Base-by-base conservation (phyloP, 1,140 invertebrate species). In the Musca domestica region DNA sequence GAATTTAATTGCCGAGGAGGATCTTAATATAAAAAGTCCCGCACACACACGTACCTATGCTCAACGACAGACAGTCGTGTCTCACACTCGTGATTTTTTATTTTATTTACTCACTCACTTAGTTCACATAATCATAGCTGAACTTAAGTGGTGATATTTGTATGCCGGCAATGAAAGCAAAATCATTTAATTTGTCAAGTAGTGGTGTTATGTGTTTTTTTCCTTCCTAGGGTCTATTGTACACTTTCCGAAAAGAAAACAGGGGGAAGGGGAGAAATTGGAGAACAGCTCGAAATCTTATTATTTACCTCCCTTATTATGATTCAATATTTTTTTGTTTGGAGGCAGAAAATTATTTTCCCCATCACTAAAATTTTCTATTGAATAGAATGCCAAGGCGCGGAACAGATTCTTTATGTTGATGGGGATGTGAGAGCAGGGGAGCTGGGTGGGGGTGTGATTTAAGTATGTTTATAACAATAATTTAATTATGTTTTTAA, bases 401-500 rank as follows among this genome's bases (percentile, higher is more conserved):
- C 12, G 4, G 34, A 12, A 10, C 34, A 41, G 34, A 41, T 41
- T 41, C 10, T 41, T 30, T 30, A 30, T 30, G 27, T 30, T 30
- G 27, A 41, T 41, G 6, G 34, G 4, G 4, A 12, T 41, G 6
- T 41, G 34, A n/a, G n/a, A n/a, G n/a, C n/a, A n/a, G n/a, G 10
- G 34, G 4, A 12, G 34, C 5, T 2, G 34, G 9, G 9, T 3
- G 27, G 9, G 27, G 27, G 27, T 30, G 27, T 30, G 9, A 41
- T 19, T 34, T 17, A 34, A 61, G 56, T 17, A 61, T 61, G 56
- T 61, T 61, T 61, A 61, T 61, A 61, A 61, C 56, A 61, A 61
- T 61, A 61, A 61, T 61, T 61, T 61, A 61, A 61, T 61, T 61
- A 61, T 61, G 56, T 61, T 61, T 61, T 34, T 34, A 61, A 61